Evolutionary conservation across 2,113 vertebrate species (phyloP), one percentile per base, ranked within the genome.

Genomic region (Aix galericulata): DNA sequence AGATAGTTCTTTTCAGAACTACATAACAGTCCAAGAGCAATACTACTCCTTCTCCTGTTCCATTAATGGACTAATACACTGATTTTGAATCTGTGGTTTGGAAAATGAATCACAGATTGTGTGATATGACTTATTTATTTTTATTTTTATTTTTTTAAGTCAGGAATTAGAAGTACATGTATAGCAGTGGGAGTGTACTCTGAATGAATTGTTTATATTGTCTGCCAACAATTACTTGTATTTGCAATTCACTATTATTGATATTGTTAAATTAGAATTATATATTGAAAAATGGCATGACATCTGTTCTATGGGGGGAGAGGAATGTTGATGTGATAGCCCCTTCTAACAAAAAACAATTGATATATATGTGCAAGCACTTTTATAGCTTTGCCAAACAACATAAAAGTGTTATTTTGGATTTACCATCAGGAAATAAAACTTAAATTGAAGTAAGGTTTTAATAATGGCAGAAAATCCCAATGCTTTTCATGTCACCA

Each of bases 381-480:
- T 83, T 95, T 83, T 94, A 88, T 83, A 59, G 82, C 75, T 93
- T 84, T 86, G 48, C 92, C 89, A 92, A 95, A 74, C 44, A 74
- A 38, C 62, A 73, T 93, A 68, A 82, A 94, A 94, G 13, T 89
- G 77, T 93, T 95, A 50, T 82, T 89, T 75, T 93, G 42, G 46
- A 94, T 94, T 94, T 95, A 94, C 42, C 83, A 81, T 14, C 25
- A 83, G 72, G 82, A 90, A 83, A 83, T 93, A 89, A 93, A 96
- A 86, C 63, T 36, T 56, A 74, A 86, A 95, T 86, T 74, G 64
- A 91, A 94, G 92, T 74, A 93, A 89, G 72, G 77, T 88, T 91
- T 86, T 95, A 59, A 93, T 64, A 93, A 67, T 71, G 75, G 31
- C 68, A 82, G 22, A 63, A 87, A 86, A 52, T 93, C 78, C 31